Percentiles rank a stretch among this genome's conserved stretches.
Evolutionary conservation across 2,113 vertebrate species (phyloP).

Genomic region (Uria aalge): DNA sequence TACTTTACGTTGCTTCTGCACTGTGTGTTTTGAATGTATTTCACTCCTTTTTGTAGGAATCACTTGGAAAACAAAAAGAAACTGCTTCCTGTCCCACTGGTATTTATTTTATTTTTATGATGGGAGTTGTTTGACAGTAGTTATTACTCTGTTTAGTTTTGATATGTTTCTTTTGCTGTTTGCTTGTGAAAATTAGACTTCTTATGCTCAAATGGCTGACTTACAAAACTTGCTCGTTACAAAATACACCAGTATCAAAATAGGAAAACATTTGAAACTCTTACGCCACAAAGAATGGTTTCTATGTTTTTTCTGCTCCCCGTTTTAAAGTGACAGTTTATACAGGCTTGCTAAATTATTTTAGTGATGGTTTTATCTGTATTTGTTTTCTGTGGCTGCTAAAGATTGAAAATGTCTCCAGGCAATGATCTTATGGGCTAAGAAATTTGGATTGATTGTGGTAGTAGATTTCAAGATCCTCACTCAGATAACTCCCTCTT

Average conservation of each 20-base stretch:
- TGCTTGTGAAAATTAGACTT: not conserved
- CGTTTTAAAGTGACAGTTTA: not conserved
- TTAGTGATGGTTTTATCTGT: not conserved
- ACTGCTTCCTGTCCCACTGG: not conserved
- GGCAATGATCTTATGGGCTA: rapidly evolving
- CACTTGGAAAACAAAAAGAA: not conserved
- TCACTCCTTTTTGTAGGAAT: not conserved
- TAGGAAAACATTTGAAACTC: not conserved
- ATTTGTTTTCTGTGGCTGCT: not conserved
- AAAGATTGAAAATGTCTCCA: not conserved
- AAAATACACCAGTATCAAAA: not conserved
- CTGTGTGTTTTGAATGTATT: not conserved
- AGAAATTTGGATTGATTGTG: not conserved
- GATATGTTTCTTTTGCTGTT: not conserved
- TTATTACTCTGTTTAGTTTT: not conserved
- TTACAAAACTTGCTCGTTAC: not conserved
- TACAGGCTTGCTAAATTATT: not conserved
- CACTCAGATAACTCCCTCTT: not conserved
- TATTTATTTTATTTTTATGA: not conserved
- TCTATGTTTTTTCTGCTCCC: not conserved
- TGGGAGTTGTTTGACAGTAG: not conserved
- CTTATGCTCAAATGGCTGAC: not conserved
- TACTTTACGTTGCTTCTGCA: not conserved
- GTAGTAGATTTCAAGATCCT: not conserved
- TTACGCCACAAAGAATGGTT: not conserved